Conservation (phyloP, 2,113 vertebrate species). For the Tetraodon nigroviridis region DNA sequence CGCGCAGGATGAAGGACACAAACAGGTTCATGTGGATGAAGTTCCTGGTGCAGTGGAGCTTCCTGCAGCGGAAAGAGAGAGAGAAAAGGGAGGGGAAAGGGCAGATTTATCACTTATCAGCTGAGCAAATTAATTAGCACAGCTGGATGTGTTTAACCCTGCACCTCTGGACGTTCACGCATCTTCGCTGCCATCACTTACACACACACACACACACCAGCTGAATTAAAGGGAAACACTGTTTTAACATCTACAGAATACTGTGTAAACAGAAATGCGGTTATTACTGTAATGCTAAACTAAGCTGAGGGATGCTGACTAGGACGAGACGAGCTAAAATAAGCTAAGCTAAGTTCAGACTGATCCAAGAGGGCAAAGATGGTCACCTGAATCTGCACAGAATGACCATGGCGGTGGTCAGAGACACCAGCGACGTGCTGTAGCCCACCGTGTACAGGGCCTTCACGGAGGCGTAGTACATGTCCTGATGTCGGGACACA, state of each 20-base stretch:
- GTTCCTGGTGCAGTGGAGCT: conserved; percentile 97
- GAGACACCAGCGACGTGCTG: conserved; percentile 93
- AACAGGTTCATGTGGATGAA: conserved; percentile 99
- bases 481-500: conserved; percentile 72
- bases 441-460: conserved; percentile 97
- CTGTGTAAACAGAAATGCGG: no score
- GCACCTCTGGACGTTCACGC: no score
- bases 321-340: no score
- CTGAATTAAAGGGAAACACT: no score
- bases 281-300: no score
- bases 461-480: conserved; percentile 89
- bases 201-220: no score
- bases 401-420: conserved; percentile 96
- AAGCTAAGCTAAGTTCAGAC: no score
- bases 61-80: conserved; percentile 69
- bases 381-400: conserved; percentile 95
- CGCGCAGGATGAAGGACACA: conserved; percentile 93
- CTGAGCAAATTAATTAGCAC: background rate
- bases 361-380: background rate
- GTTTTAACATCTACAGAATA: no score
- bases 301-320: no score
- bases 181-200: no score
- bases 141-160: background rate
- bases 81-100: background rate
- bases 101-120: background rate